phyloP scores from a whole-genome alignment of 2,888 invertebrate genomes.

The Ptychoptera albimana region DNA sequence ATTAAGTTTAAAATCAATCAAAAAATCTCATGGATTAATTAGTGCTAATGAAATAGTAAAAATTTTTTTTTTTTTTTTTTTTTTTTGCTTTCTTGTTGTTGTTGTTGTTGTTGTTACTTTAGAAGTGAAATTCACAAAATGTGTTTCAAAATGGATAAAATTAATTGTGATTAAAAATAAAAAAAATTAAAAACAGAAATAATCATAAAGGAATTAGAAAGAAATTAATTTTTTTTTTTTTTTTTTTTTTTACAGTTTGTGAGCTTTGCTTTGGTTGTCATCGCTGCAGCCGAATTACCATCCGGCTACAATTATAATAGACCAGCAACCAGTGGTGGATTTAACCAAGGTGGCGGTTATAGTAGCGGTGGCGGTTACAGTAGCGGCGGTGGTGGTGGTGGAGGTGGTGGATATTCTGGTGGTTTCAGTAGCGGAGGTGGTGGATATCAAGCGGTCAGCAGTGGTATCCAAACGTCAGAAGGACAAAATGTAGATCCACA shows the following conservation, averaged over 20 bases:
- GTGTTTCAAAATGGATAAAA: neutral
- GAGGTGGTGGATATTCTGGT: constrained; percentile 28
- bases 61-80: neutral
- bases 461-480: constrained; percentile 66
- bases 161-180: neutral
- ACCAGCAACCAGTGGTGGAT: constrained; percentile 40
- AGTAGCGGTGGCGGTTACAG: constrained; percentile 20
- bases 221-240: constrained; percentile 1
- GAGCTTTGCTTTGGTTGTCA: constrained; percentile 63
- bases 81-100: too few species aligned
- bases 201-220: constrained; percentile 1
- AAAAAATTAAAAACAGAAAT: neutral
- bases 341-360: constrained; percentile 21
- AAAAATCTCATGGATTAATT: neutral
- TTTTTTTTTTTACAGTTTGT: constrained; percentile 47
- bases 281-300: constrained; percentile 58
- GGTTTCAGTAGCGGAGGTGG: constrained; percentile 32
- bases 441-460: constrained; percentile 58
- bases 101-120: too few species aligned
- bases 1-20: neutral
- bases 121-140: constrained; percentile 3
- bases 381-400: constrained; percentile 32
- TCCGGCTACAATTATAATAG: constrained; percentile 61
- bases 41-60: neutral
- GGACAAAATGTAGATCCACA: constrained; percentile 67